Percentiles rank a stretch among this genome's conserved stretches.
Conservation (phyloP, 2,888 invertebrate genomes). For the Macropis europaea region DNA sequence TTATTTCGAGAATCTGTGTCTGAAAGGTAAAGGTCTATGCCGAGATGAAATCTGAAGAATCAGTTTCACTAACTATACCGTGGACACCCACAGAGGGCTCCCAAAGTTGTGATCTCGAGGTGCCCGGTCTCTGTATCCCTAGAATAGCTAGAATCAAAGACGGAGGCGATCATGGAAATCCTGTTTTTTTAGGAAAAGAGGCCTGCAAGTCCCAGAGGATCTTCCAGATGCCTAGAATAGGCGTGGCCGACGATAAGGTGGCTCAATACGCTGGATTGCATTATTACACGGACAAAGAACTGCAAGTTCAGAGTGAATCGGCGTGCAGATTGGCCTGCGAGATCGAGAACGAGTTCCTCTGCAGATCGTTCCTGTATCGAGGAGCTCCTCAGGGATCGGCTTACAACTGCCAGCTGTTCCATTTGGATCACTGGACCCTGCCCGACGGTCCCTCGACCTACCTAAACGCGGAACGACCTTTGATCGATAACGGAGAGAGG, state of each 20-base stretch:
- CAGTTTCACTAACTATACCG: too few species aligned
- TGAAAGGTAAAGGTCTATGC: slow-evolving; percentile 83
- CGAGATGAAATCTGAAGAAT: too few species aligned
- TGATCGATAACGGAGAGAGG: slow-evolving; percentile 94
- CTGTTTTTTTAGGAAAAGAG: slow-evolving; percentile 84
- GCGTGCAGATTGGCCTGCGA: slow-evolving; percentile 95
- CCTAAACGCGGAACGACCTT: slow-evolving; percentile 92
- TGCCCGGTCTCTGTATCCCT: too few species aligned
- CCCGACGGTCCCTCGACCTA: slow-evolving; percentile 96
- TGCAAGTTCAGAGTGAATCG: slow-evolving; percentile 93
- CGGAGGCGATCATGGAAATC: too few species aligned
- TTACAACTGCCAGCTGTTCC: slow-evolving; percentile 95
- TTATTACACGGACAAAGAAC: slow-evolving; percentile 95
- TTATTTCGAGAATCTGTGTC: slow-evolving; percentile 94
- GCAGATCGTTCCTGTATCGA: slow-evolving; percentile 89
- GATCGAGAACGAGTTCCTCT: slow-evolving; percentile 95
- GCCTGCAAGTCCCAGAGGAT: slow-evolving; percentile 92
- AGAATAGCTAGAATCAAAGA: too few species aligned
- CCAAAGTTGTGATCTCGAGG: too few species aligned
- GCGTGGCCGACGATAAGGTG: slow-evolving; percentile 94
- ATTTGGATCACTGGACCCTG: slow-evolving; percentile 94
- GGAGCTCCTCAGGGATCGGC: slow-evolving; percentile 86
- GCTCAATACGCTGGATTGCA: slow-evolving; percentile 95
- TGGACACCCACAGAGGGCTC: too few species aligned
- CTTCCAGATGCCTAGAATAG: slow-evolving; percentile 91